Evolutionary conservation across 2,113 vertebrate species (phyloP).

Genomic region (Monarcha castaneiventris): DNA sequence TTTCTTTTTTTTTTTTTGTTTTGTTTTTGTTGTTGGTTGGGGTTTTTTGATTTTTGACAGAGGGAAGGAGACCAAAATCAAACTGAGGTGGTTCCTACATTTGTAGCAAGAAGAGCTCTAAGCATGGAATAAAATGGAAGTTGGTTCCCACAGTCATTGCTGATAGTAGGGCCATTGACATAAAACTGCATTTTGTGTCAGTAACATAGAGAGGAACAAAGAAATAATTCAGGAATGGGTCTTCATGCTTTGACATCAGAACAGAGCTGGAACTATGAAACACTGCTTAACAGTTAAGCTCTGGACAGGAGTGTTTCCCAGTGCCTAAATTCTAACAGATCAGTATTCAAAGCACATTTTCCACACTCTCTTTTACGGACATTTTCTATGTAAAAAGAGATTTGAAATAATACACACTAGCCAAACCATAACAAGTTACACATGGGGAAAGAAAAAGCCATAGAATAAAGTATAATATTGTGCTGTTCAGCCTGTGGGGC

Average conservation of each 20-base stretch:
- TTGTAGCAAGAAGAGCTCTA: not conserved
- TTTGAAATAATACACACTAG: not conserved
- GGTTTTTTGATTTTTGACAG: not conserved
- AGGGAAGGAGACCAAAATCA: not conserved
- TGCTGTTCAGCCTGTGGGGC: not conserved
- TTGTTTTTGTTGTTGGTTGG: not conserved
- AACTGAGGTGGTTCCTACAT: not conserved
- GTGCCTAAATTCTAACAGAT: not conserved
- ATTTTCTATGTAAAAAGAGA: not conserved
- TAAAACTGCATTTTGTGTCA: not conserved
- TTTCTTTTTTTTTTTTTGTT: not conserved
- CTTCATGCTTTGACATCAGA: not conserved
- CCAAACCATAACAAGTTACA: not conserved
- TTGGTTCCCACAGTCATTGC: not conserved
- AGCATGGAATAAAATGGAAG: not conserved
- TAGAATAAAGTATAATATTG: fast-evolving
- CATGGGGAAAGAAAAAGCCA: not conserved
- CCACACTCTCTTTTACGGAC: not conserved
- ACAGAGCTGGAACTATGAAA: not conserved
- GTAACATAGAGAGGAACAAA: not conserved
- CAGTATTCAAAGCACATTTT: not conserved
- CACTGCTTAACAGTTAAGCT: not conserved
- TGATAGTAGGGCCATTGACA: not conserved
- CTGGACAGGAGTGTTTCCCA: not conserved
- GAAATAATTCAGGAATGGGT: not conserved